Conservation (phyloP, 2,888 invertebrate genomes). For the Agriopis aurantiaria region DNA sequence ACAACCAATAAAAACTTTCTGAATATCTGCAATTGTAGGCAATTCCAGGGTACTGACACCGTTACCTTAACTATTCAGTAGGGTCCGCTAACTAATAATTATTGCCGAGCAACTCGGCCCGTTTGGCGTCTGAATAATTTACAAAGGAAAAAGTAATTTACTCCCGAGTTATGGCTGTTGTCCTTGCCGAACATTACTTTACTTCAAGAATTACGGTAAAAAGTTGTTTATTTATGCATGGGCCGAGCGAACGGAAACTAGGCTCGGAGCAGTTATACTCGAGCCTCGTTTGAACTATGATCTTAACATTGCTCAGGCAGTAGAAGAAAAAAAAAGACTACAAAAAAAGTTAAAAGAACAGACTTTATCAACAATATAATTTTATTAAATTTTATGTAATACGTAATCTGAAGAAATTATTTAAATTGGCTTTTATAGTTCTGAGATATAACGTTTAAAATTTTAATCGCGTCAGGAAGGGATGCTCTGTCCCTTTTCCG, state of each 20-base stretch:
- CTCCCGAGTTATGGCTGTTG: constrained; percentile 52
- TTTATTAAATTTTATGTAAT: too few relatives aligned
- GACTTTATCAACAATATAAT: too few relatives aligned
- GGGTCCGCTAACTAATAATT: constrained; percentile 50
- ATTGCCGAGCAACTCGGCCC: constrained; percentile 49
- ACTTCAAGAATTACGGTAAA: constrained; percentile 51
- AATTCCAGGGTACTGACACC: constrained; percentile 29
- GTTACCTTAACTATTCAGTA: constrained; percentile 45
- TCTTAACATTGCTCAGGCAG: not conserved
- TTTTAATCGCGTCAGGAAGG: too few relatives aligned
- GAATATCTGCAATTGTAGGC: constrained; percentile 18
- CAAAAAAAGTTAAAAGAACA: too few relatives aligned
- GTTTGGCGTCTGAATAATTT: constrained; percentile 58
- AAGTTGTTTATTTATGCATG: constrained; percentile 55
- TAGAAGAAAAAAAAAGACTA: too few relatives aligned
- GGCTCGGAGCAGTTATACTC: not conserved
- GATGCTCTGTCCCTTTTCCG: too few relatives aligned
- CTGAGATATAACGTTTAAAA: too few relatives aligned
- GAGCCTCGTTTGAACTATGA: constrained; percentile 6
- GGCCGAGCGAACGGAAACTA: constrained; percentile 19
- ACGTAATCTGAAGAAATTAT: too few relatives aligned
- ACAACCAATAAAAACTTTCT: constrained; percentile 10
- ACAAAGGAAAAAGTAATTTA: constrained; percentile 56
- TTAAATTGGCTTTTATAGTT: too few relatives aligned
- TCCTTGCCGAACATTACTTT: constrained; percentile 42